These are phyloP conservation scores for Erythrolamprus reginae DNA, from an alignment of 2,113 vertebrate genomes.

Conservation along the genomic window DNA sequence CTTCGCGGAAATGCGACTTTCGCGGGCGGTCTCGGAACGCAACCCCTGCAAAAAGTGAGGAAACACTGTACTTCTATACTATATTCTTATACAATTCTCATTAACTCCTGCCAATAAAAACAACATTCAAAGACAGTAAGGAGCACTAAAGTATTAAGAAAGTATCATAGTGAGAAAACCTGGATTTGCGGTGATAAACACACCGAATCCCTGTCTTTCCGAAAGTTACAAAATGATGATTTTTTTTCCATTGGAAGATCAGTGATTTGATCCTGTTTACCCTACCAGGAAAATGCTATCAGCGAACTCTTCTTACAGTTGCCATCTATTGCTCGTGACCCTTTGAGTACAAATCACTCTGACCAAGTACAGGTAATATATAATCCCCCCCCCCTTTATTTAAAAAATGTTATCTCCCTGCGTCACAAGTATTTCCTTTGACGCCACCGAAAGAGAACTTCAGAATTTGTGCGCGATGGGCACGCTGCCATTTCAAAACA, in stretches of 20 bases:
- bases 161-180: neutral
- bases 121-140: neutral
- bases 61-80: too few species aligned
- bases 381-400: constrained; percentile 33
- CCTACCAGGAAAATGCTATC: constrained; percentile 26
- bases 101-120: neutral
- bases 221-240: constrained; percentile 40
- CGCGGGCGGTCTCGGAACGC: too few species aligned
- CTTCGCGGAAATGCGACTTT: too few species aligned
- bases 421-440: constrained; percentile 60
- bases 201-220: neutral
- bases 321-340: neutral
- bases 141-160: neutral
- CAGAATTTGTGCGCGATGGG: neutral
- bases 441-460: constrained; percentile 38
- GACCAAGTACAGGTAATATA: constrained; percentile 22
- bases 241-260: constrained; percentile 52
- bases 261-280: constrained; percentile 49
- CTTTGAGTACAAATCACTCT: neutral
- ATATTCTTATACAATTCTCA: neutral
- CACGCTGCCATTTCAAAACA: neutral
- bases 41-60: too few species aligned
- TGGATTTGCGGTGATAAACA: neutral
- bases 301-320: neutral
- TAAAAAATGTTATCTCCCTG: constrained; percentile 32